Evolutionary conservation across 2,113 vertebrate species (phyloP), one percentile per base, ranked within the genome.

Genomic region (Leptocoma aspasia): DNA sequence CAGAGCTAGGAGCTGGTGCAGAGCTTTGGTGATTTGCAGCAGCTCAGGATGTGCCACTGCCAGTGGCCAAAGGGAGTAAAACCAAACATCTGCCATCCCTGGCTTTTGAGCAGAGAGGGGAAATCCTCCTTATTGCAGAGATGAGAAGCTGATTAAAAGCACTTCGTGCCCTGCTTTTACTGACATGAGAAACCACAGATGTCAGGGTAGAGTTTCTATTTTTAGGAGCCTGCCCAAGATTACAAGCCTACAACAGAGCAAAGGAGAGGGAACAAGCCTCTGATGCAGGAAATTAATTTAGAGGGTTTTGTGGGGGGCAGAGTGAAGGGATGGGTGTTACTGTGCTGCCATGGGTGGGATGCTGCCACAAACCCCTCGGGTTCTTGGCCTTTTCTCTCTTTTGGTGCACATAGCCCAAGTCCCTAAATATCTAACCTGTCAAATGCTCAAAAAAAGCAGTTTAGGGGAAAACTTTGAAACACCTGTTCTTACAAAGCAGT

Each of bases 1-100:
- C 86, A 84, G 71, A 86, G 94, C 83, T 47, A 24, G 68, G 84
- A 88, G 84, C 81, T 92, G 57, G 35, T 79, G 86, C 61, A 63
- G 75, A 61, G 77, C 78, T 47, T 56, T 50, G 60, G 65, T 8
- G 6, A 70, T 86, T 39, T 37, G 23, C 28, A 88, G 76, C 70
- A 94, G 82, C 71, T 91, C 91, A 70, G 83, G 85, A 56, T 83
- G 68, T 95, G 94, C 87, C 87, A 49, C 73, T 52, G 87, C 64
- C 19, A 2, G 39, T 10, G 64, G 88, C 90, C 86, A 84, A 90
- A 84, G 93, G 83, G 88, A 82, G 88, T 26, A 86, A 92, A 95
- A 10, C 57, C 54, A 75, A 94, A 83, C 91, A 86, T 90, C 95
- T 96, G 94, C 82, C 75, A 81, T 16, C 83, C 9, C 2, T 92